Base-by-base conservation (phyloP, 2,113 vertebrate species). In the Columba janthina region DNA sequence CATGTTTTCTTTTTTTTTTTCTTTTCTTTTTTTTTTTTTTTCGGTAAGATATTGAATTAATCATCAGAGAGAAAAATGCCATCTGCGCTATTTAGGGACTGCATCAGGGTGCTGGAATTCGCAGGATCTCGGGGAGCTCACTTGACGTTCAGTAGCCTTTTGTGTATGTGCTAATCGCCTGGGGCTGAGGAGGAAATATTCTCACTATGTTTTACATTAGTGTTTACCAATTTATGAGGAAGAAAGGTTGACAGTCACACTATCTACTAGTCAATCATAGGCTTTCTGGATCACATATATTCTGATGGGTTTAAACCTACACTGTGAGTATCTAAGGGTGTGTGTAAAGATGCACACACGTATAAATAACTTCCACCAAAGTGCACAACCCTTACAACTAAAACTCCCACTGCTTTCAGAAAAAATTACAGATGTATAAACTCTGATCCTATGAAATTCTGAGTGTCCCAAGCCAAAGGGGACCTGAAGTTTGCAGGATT, bases 1-100 rank as follows among this genome's bases (percentile, higher is more conserved):
- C 97, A 96, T 98, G 96, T 96, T 97, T 97, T 44, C n/a, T 42
- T 42, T 62, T 97, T 69, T 93, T 91, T 94, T 91, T 70, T 97
- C 66, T 93, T 91, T 94, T 91, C 69, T 38, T 62, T 97, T 69
- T 93, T 91, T 94, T 91, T 73, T 97, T 69, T 93, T 91, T 94
- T 91, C 65, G 10, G 92, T 94, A 97, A 97, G 97, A 98, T 92
- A 96, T 77, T 97, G 97, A 98, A 97, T 98, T 98, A 97, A 98
- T 98, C 91, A 96, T 95, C 72, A 71, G 89, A 96, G 74, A 94
- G 85, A 91, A 96, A 88, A 94, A 97, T 97, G 94, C 97, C 97
- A 98, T 98, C 95, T 98, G 97, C 90, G 93, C 95, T 97, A 96
- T 93, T 97, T 97, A 96, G 82, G 95, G 97, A 92, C 95, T 82